Base-by-base conservation (phyloP, 2,113 vertebrate species). In the Bujurquina vittata region DNA sequence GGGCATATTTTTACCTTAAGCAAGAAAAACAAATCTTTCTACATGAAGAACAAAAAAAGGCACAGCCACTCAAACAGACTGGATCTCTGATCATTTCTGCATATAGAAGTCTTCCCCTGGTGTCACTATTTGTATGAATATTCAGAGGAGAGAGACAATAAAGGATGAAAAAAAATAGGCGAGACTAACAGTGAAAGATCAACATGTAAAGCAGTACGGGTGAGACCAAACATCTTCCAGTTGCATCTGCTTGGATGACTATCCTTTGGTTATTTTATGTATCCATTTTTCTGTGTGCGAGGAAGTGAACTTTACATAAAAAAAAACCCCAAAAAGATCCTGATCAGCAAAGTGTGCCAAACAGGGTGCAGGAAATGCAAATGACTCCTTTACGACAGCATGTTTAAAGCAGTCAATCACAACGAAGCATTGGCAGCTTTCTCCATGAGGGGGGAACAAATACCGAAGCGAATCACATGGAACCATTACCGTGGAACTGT, bases 371-470 rank as follows among this genome's bases (percentile, higher is more conserved):
- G 5, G 3, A 20, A 79, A 79, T 79, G 65, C 56, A 55, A 72
- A 54, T 54, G 26, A 72, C 2, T 20, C 67, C 26, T 72, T 72
- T 72, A n/a, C 6, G 67, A 26, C 1, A 6, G 26, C 14, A 20
- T n/a, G 67, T 72, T 54, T 57, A 63, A 60, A 75, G 63, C 62
- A 82, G 82, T 29, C 62, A 78, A 65, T 81, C 63, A 57, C 2
- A 62, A 26, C 73, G 26, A 18, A 33, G 46, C 77, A 55, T 18
- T 75, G 52, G 31, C 49, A 59, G 86, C 35, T 69, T 75, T 56
- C 26, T 52, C 26, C 46, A 31, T 10, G 23, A 29, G 8, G n/a
- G 11, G 58, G 37, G 35, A 35, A 54, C 6, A 4, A 60, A 73
- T 31, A 11, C 58, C 33, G 18, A 72, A 69, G 65, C 3, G 29